These are phyloP conservation scores for Syrmaticus mikado DNA, from an alignment of 2,113 vertebrate species.

Conservation along the genomic window DNA sequence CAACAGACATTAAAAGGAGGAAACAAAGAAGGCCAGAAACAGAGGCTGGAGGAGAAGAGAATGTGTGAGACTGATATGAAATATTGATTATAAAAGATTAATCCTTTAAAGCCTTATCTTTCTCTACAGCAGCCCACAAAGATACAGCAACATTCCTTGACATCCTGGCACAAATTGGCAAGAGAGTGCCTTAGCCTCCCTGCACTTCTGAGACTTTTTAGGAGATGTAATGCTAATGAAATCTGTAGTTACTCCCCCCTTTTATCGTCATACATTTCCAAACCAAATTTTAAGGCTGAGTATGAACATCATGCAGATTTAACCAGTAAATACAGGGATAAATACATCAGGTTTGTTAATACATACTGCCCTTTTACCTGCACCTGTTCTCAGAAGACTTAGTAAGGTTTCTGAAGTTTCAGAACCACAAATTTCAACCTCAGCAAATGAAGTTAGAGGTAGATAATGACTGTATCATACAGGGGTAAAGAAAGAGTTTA, in stretches of 20 bases:
- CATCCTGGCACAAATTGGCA: neutral
- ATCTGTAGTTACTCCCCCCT: neutral
- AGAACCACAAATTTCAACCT: neutral
- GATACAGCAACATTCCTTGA: neutral
- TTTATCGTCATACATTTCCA: neutral
- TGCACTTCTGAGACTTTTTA: neutral
- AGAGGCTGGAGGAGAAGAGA: neutral
- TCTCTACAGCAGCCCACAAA: neutral
- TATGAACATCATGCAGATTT: neutral
- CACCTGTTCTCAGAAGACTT: neutral
- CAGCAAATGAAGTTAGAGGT: neutral
- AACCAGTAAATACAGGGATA: neutral
- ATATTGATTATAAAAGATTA: neutral
- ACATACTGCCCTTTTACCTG: neutral
- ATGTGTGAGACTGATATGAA: neutral
- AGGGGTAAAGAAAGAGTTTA: neutral
- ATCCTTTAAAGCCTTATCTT: conserved; percentile 13
- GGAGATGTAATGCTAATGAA: neutral
- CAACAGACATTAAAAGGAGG: neutral
- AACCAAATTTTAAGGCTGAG: neutral
- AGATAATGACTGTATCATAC: neutral
- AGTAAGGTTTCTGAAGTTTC: neutral
- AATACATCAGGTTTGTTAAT: neutral
- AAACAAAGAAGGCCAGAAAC: neutral
- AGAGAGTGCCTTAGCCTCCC: neutral